These are phyloP conservation scores for Bibio marci DNA, from an alignment of 2,888 invertebrate genomes.

Conservation along the genomic window DNA sequence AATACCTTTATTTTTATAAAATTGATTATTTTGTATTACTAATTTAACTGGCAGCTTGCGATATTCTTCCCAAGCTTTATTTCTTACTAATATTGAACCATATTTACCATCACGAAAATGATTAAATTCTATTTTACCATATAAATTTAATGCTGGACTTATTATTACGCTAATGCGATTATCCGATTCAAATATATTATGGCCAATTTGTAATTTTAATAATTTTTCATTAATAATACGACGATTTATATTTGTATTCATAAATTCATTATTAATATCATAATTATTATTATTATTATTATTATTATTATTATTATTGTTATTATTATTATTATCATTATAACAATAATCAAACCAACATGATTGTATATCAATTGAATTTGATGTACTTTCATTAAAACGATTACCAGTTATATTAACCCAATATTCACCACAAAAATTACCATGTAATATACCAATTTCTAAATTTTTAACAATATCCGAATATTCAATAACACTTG, in stretches of 20 bases:
- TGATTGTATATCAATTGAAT: slow-evolving; percentile 65
- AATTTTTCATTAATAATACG: slow-evolving; percentile 30
- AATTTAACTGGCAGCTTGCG: slow-evolving; percentile 55
- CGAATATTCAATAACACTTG: slow-evolving; percentile 72
- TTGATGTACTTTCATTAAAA: slow-evolving; percentile 63
- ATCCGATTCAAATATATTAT: slow-evolving; percentile 68
- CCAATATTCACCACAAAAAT: slow-evolving; percentile 71
- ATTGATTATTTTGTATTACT: slow-evolving; percentile 70
- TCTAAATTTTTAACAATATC: slow-evolving; percentile 76
- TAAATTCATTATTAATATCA: too few relatives aligned
- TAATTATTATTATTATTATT: too few relatives aligned
- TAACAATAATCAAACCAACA: slow-evolving; percentile 45
- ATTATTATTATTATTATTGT: slow-evolving; percentile 13
- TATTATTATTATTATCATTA: slow-evolving; percentile 13
- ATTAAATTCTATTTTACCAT: slow-evolving; percentile 71
- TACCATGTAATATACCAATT: slow-evolving; percentile 79
- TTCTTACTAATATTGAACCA: slow-evolving; percentile 73
- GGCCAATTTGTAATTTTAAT: slow-evolving; percentile 58
- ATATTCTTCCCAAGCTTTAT: slow-evolving; percentile 63
- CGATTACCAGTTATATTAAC: slow-evolving; percentile 87
- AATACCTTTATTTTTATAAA: slow-evolving; percentile 71
- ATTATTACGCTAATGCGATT: slow-evolving; percentile 57
- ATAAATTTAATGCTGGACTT: slow-evolving; percentile 64
- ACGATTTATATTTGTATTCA: too few relatives aligned
- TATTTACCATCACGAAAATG: slow-evolving; percentile 66